Evolutionary conservation across 2,797 vertebrate species (phyloP), one percentile per base, ranked within the genome.

Genomic region (Manis crassicaudata): DNA sequence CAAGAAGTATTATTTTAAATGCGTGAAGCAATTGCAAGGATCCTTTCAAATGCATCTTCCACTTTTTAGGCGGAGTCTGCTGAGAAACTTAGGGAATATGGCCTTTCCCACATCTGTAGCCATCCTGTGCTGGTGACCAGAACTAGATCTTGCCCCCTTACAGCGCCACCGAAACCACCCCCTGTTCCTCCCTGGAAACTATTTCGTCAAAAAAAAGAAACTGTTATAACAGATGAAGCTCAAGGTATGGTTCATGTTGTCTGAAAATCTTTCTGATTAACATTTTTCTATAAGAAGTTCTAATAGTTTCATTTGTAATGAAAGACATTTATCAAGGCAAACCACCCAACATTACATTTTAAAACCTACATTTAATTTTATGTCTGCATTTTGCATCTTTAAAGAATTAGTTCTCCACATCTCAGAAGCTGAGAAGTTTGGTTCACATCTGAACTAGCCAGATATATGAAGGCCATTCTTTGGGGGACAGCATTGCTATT

Each of bases 61-160:
- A 12, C 93, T 98, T 96, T 35, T 2, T 96, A 99, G 99, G 98
- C 98, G 67, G 98, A 98, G 92, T 99, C 99, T 89, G 99, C 99
- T 9, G 99, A 99, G 98, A 98, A 97, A 91, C 98, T 99, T 40
- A 98, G 99, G 63, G 98, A 98, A n/a, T 99, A 99, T 16, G 99
- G 99, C 5, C 98, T 99, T 88, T 99, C 98, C 58, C 98, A 99
- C 93, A 94, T 98, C 89, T 90, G 98, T 96, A 99, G 99, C 97
- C 99, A 99, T 96, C 98, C 99, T 17, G 98, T 99, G 88, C 97
- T 99, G 63, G 96, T 99, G 93, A 99, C 98, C 52, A 98, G 98
- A 97, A 99, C 99, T n/a, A 98, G 99, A n/a, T 98, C 98, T 8
- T 99, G 99, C 97, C 99, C 98, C 32, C 98, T 99, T 52, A 94